Percentiles rank a stretch among this genome's conserved stretches.
phyloP scores from a whole-genome alignment of 2,888 invertebrate species.

The Cheiracanthium punctorium region DNA sequence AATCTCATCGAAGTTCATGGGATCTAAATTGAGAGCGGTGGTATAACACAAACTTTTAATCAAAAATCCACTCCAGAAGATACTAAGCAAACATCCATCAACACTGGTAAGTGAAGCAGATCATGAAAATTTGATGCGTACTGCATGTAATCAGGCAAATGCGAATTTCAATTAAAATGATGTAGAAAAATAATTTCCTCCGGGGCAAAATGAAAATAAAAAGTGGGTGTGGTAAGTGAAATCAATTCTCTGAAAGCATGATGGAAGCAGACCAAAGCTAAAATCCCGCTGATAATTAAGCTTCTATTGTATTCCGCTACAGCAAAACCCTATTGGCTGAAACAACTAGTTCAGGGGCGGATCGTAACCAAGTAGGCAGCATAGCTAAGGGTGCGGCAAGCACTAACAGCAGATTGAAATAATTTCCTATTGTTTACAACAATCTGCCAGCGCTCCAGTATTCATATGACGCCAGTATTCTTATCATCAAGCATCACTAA shows the following conservation, averaged over 20 bases:
- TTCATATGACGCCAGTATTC: constrained; percentile 35
- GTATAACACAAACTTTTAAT: not conserved
- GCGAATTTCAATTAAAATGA: constrained; percentile 50
- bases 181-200: constrained; percentile 32
- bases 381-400: constrained; percentile 38
- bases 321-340: constrained; percentile 50
- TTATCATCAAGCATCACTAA: constrained; percentile 34
- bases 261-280: constrained; percentile 23
- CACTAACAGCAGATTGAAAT: constrained; percentile 45
- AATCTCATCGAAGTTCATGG: too few relatives aligned
- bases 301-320: constrained; percentile 47
- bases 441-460: constrained; percentile 19
- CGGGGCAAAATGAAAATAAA: constrained; percentile 27
- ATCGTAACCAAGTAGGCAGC: constrained; percentile 49
- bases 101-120: not conserved
- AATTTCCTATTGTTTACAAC: constrained; percentile 60
- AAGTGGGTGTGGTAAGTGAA: constrained; percentile 54
- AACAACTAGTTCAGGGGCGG: constrained; percentile 55
- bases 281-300: constrained; percentile 50
- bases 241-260: constrained; percentile 52
- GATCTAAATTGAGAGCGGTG: not conserved
- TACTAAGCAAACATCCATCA: constrained; percentile 1
- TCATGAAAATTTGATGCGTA: constrained; percentile 2
- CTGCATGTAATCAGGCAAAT: constrained; percentile 35
- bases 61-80: not conserved